These are phyloP conservation scores for Megaleporinus macrocephalus DNA, from an alignment of 2,113 vertebrate species.

Conservation along the genomic window DNA sequence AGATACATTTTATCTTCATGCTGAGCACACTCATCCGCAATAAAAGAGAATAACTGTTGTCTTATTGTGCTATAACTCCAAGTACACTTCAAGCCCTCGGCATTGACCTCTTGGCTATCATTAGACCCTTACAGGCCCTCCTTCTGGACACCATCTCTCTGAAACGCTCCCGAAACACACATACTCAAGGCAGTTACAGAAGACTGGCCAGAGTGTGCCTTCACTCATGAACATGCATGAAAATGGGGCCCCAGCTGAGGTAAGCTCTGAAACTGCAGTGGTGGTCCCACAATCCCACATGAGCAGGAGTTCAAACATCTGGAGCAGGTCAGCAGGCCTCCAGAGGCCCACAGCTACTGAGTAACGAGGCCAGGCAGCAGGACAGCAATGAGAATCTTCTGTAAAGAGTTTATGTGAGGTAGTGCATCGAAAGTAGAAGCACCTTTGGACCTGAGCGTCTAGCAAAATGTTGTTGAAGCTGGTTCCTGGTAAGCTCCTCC, in stretches of 20 bases:
- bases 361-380: conserved; percentile 4
- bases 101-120: conserved; percentile 11
- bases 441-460: not conserved
- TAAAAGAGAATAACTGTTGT: not conserved
- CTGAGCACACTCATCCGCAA: not conserved
- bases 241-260: conserved; percentile 13
- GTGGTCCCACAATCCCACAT: conserved; percentile 12
- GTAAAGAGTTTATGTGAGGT: conserved; percentile 33
- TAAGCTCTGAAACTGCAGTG: not conserved
- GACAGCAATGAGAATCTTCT: conserved; percentile 16
- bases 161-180: conserved; percentile 18
- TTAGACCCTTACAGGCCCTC: not conserved
- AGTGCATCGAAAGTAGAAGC: conserved; percentile 2
- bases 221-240: conserved; percentile 56
- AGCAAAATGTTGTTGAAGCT: not conserved
- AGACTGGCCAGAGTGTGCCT: conserved; percentile 12
- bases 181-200: conserved; percentile 28
- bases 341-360: conserved; percentile 30
- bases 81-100: not conserved
- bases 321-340: conserved; percentile 41
- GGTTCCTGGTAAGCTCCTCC: conserved; percentile 17
- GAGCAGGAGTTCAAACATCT: conserved; percentile 44
- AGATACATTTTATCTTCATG: not conserved
- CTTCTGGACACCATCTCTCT: not conserved
- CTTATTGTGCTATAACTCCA: not conserved